phyloP scores from a whole-genome alignment of 2,888 invertebrate genomes.

The Heliothis peltigera region DNA sequence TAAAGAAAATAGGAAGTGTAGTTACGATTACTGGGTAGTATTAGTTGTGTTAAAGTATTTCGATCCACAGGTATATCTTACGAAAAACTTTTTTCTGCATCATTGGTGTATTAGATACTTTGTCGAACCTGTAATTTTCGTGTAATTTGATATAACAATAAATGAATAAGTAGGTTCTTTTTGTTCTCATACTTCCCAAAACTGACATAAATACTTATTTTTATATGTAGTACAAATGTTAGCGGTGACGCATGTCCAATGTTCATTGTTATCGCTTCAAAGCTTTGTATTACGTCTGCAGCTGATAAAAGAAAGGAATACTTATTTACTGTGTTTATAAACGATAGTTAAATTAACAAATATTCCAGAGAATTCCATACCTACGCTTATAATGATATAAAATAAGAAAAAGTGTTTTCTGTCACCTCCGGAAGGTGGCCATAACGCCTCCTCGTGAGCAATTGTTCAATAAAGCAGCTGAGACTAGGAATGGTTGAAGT shows the following conservation, averaged over 20 bases:
- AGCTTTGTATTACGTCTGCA: conserved; percentile 8
- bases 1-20: conserved; percentile 1
- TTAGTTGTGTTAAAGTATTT: not conserved
- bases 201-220: too few species aligned
- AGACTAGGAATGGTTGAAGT: conserved; percentile 32
- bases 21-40: not conserved
- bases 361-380: conserved; percentile 1
- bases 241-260: conserved; percentile 8
- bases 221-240: too few species aligned
- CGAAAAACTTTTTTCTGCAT: conserved; percentile 20
- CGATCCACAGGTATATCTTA: not conserved
- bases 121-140: conserved; percentile 10
- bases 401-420: conserved; percentile 47
- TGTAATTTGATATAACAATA: conserved; percentile 18
- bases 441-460: conserved; percentile 48
- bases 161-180: too few species aligned
- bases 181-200: too few species aligned
- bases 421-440: conserved; percentile 40
- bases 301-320: conserved; percentile 23
- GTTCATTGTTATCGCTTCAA: conserved; percentile 13
- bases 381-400: conserved; percentile 7
- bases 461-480: conserved; percentile 47
- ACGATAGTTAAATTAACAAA: conserved; percentile 29
- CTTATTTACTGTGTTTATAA: conserved; percentile 21
- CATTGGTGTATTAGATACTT: conserved; percentile 23